Conservation (phyloP, 2,797 vertebrate genomes). For the Lutjanus argentimaculatus region DNA sequence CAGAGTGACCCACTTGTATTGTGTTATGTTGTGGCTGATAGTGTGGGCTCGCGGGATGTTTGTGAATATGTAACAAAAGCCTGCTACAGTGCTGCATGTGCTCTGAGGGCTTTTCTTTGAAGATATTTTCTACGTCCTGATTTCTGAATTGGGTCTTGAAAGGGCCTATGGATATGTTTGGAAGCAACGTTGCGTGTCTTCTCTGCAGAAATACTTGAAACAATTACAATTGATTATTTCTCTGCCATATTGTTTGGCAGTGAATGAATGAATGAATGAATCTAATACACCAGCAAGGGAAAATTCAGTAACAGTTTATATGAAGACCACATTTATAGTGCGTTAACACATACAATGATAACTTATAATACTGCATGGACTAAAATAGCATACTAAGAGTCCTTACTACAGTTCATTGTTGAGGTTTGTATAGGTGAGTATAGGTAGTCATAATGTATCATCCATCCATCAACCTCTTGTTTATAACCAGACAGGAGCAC, state of each 20-base stretch:
- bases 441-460: no score
- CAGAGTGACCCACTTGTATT: constrained; percentile 80
- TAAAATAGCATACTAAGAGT: no score
- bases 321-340: no score
- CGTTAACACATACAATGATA: no score
- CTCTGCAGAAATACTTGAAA: constrained; percentile 24
- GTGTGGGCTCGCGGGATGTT: constrained; percentile 71
- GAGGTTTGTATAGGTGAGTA: no score
- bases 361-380: no score
- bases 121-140: constrained; percentile 65
- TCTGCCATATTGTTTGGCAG: neutral
- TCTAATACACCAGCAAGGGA: neutral
- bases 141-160: constrained; percentile 60
- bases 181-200: constrained; percentile 7
- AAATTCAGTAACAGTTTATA: neutral
- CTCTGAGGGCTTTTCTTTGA: constrained; percentile 67
- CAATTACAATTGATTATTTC: constrained; percentile 14
- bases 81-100: constrained; percentile 30
- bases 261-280: no score
- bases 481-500: no score
- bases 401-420: no score
- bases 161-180: constrained; percentile 40
- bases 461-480: no score
- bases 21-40: constrained; percentile 58
- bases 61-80: constrained; percentile 72